Evolutionary conservation across 2,888 invertebrate species (phyloP), one percentile per base, ranked within the genome.

Genomic region (Megastigmus dorsalis): DNA sequence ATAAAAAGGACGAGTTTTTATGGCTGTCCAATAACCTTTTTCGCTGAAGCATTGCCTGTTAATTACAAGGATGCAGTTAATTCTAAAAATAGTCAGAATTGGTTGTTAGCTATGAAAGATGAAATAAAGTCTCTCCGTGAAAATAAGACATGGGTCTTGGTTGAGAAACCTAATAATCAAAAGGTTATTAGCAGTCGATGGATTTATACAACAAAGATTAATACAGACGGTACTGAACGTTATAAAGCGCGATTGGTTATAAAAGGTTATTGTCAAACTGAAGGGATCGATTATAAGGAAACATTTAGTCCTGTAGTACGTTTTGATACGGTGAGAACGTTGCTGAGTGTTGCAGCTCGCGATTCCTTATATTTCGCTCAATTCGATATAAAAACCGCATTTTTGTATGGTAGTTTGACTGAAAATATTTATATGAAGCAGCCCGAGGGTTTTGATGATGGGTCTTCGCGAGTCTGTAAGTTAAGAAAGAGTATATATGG

Each of bases 251-350:
- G 76, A 3, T 33, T 77, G 10, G 74, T 77, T 20, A 45, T 67
- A 2, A 76, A 75, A 36, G 75, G 77, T 0, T 78, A 28, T 28
- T 43, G 43, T 0, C 76, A 77, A 65, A 68, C 18, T 0, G 18
- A 63, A n/a, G 74, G 76, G 73, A 76, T n/a, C n/a, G n/a, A n/a
- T 43, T 76, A 77, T 13, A 66, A 52, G 3, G 78, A 79, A 57
- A 79, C 75, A 0, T 79, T 78, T 23, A 76, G 73, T 33, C 75
- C 76, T 1, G 74, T 78, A 2, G 75, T 48, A 1, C 66, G 75
- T 0, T 78, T 66, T 30, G 76, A 76, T 6, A 65, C 77, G 13
- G 18, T 79, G 2, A 54, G 78, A 55, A 4, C 28, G 4, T 30
- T 63, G 9, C 9, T 71, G 13, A 63, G 55, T 62, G 54, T 71